A percentile compares a stretch with the other conserved stretches of the same genome.
Evolutionary conservation across 2,888 invertebrate species (phyloP).

Genomic region (Drosophila atripex): DNA sequence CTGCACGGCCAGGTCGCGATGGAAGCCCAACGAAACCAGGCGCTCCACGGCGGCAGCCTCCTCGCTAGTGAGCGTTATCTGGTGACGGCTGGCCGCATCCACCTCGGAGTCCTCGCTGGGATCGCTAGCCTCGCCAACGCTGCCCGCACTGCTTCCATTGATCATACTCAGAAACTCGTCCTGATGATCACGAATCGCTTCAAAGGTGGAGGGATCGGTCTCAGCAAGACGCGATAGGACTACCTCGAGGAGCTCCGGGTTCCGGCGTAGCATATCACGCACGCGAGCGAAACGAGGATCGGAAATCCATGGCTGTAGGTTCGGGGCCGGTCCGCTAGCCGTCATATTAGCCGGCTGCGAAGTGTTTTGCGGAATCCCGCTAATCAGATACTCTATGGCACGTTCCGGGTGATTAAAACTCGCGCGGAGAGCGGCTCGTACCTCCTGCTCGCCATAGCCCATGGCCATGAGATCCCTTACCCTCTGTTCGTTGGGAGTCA

Average conservation of each 20-base stretch:
- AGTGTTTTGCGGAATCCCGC: conserved; percentile 88
- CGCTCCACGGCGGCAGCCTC: conserved; percentile 70
- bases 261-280: conserved; percentile 94
- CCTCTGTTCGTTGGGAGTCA: conserved; percentile 57
- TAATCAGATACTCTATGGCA: conserved; percentile 98
- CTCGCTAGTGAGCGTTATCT: conserved; percentile 57
- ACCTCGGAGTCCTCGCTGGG: neutral
- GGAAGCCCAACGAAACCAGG: conserved; percentile 71
- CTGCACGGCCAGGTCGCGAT: conserved; percentile 67
- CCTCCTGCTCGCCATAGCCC: conserved; percentile 93
- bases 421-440: conserved; percentile 95
- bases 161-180: conserved; percentile 90
- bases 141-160: conserved; percentile 35
- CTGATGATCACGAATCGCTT: conserved; percentile 94
- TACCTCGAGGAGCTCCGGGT: conserved; percentile 94
- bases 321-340: neutral
- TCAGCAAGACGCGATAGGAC: conserved; percentile 95
- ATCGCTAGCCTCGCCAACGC: conserved; percentile 10
- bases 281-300: conserved; percentile 98
- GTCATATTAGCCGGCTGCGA: neutral
- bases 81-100: conserved; percentile 1
- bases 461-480: conserved; percentile 85
- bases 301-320: conserved; percentile 88
- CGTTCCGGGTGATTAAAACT: conserved; percentile 98
- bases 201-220: conserved; percentile 95